A percentile compares a stretch with the other conserved stretches of the same genome.
phyloP scores from a whole-genome alignment of 2,113 vertebrate genomes.

The Motacilla alba region DNA sequence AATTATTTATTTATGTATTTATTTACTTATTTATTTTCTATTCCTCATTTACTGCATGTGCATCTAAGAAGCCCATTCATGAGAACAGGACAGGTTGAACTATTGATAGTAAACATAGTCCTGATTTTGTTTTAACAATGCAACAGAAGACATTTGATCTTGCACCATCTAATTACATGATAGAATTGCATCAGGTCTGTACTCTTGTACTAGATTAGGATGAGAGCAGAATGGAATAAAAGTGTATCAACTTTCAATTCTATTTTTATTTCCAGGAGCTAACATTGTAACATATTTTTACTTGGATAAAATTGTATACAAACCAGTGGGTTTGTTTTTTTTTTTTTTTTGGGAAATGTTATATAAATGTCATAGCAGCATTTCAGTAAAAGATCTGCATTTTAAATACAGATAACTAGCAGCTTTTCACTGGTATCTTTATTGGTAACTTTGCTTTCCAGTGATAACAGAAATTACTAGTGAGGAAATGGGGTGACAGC shows the following conservation, averaged over 20 bases:
- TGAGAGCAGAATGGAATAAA: slow-evolving; percentile 24
- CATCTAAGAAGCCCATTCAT: not conserved
- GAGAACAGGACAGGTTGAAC: not conserved
- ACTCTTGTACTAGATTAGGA: slow-evolving; percentile 25
- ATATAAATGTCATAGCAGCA: not conserved
- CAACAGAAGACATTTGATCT: slow-evolving; percentile 19
- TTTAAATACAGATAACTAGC: slow-evolving; percentile 7
- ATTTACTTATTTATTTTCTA: not conserved
- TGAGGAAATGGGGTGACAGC: not conserved
- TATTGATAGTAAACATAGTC: not conserved
- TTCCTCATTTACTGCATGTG: not conserved
- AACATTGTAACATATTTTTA: not conserved
- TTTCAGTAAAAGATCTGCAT: not conserved
- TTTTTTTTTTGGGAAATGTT: not conserved
- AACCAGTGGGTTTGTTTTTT: not conserved
- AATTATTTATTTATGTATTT: not conserved
- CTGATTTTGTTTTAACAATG: not conserved
- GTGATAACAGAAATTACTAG: not conserved
- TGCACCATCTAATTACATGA: not conserved
- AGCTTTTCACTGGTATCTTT: not conserved
- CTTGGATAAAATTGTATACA: not conserved
- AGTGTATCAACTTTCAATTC: not conserved
- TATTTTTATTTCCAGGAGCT: not conserved
- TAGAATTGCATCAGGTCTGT: not conserved
- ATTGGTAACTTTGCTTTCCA: not conserved